Percentiles rank a stretch among this genome's conserved stretches.
phyloP scores from a whole-genome alignment of 2,797 vertebrate genomes.

The Falco novaeseelandiae region DNA sequence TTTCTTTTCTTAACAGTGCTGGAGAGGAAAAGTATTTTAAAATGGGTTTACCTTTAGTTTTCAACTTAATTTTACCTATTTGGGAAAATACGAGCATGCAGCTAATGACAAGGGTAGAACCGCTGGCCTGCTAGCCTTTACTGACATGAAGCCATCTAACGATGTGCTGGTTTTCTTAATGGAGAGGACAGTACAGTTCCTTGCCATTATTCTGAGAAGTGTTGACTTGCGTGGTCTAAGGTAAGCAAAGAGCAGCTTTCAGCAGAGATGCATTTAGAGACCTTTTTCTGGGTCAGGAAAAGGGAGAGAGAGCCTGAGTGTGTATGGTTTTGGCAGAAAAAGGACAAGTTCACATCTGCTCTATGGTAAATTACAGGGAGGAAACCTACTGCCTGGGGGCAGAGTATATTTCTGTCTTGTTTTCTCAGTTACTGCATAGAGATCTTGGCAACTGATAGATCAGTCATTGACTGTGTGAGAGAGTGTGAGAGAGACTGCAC shows the following conservation, averaged over 20 bases:
- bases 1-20: background rate
- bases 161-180: background rate
- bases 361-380: background rate
- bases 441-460: background rate
- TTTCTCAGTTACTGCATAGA: background rate
- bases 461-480: background rate
- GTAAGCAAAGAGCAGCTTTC: background rate
- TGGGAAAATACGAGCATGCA: background rate
- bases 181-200: background rate
- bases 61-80: conserved; percentile 38
- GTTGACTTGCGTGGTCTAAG: background rate
- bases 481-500: background rate
- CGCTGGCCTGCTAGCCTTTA: background rate
- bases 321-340: background rate
- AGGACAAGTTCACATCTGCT: background rate
- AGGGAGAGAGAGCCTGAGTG: background rate
- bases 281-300: background rate
- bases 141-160: background rate
- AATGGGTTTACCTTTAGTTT: conserved; percentile 23
- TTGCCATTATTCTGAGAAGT: background rate
- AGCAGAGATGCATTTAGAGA: background rate
- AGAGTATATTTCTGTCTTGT: background rate
- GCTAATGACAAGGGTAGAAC: background rate
- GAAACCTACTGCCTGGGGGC: background rate
- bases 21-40: background rate